Percentiles rank a stretch among this genome's conserved stretches.
phyloP scores from a whole-genome alignment of 2,797 vertebrate genomes.

The Thalassophryne amazonica region DNA sequence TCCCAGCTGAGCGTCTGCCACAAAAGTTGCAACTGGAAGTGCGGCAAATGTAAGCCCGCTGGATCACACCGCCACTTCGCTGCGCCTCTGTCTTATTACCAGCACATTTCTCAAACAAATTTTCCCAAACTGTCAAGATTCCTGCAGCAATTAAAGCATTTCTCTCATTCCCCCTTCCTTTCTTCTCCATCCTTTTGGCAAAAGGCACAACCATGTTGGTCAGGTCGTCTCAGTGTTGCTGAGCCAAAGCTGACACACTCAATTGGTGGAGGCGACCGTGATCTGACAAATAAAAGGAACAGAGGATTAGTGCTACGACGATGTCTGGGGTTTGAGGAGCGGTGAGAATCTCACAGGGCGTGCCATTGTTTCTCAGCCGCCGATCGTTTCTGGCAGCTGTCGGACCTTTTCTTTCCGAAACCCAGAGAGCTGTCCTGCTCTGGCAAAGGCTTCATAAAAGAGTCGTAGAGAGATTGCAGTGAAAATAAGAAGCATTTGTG shows the following conservation, averaged over 20 bases:
- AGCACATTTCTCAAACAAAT: slow-evolving; percentile 67
- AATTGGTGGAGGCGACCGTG: slow-evolving; percentile 66
- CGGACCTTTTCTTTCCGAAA: slow-evolving; percentile 61
- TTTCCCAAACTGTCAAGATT: slow-evolving; percentile 70
- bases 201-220: slow-evolving; percentile 67
- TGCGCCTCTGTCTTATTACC: slow-evolving; percentile 58
- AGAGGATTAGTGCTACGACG: slow-evolving; percentile 65
- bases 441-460: slow-evolving; percentile 65
- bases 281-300: slow-evolving; percentile 76
- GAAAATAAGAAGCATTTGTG: slow-evolving; percentile 79
- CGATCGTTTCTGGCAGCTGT: slow-evolving; percentile 68
- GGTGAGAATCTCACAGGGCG: slow-evolving; percentile 71
- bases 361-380: slow-evolving; percentile 79
- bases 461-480: slow-evolving; percentile 62
- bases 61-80: slow-evolving; percentile 51
- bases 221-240: slow-evolving; percentile 63
- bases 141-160: slow-evolving; percentile 75
- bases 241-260: slow-evolving; percentile 75
- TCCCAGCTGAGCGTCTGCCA: slow-evolving; percentile 45
- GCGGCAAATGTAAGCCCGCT: slow-evolving; percentile 32
- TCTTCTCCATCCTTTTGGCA: slow-evolving; percentile 70
- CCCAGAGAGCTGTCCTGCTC: slow-evolving; percentile 54
- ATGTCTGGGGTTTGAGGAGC: slow-evolving; percentile 65
- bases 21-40: slow-evolving; percentile 60
- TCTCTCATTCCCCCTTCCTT: slow-evolving; percentile 64